Base-by-base conservation (phyloP, 2,888 invertebrate genomes). In the Drymonia ruficornis region DNA sequence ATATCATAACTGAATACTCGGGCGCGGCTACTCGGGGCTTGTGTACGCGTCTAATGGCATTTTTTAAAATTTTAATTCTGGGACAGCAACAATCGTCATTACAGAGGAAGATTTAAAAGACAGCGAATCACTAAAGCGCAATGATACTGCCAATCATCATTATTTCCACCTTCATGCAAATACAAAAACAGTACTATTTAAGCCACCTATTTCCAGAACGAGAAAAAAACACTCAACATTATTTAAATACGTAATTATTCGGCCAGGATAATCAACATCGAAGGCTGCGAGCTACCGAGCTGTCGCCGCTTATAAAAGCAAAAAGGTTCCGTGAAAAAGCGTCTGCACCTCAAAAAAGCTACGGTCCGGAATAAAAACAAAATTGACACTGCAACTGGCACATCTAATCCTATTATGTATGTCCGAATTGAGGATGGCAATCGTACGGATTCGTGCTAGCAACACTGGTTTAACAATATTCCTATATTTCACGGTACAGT, bases 401-500 rank as follows among this genome's bases (percentile, higher is more conserved):
- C 55, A 49, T 50, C 60, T 67, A 72, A 70, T 70, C 60, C 56
- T n/a, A 55, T 73, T 60, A 74, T 15, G 60, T 47, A 50, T 51
- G 42, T 43, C 52, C 31, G 53, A 60, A 54, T 58, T 50, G 18
- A 16, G 47, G 34, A 34, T 34, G 47, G 47, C 31, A 34, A 18
- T n/a, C 28, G 43, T 19, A 12, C 19, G 19, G 19, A 19, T 18
- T 28, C 45, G 28, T 15, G 45, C 28, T 31, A 16, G 47, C 47
- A 47, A 66, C 69, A 65, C 59, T 78, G 78, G 74, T 77, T 78
- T 81, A 81, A 85, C 84, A 84, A 83, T 84, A 82, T 83, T 86
- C 78, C 70, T 80, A 84, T 83, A 83, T 83, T 86, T 80, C 76
- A 86, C 78, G 86, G 76, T 81, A 79, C 81, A 83, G 77, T 84